Conservation (phyloP, 64 coral and sea anemone genomes). For the Hydrozoanthus tunicans region DNA sequence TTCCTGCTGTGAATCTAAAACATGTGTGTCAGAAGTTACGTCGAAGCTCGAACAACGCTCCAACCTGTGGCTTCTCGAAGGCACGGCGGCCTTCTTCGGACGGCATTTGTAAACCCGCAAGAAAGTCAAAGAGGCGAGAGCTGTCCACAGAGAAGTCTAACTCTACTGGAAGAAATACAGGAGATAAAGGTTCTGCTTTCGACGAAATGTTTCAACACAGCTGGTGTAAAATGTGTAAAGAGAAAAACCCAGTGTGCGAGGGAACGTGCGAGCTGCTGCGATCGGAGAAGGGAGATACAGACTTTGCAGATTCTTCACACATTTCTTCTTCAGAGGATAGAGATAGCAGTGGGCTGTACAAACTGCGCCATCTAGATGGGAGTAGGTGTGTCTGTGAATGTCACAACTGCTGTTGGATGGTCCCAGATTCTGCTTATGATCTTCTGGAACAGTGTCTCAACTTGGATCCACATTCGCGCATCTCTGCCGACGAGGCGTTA, state of each 20-base stretch:
- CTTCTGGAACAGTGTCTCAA: conserved; percentile 82
- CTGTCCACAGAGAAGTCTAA: background rate
- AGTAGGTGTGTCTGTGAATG: conserved; percentile 67
- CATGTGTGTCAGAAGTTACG: conserved; percentile 83
- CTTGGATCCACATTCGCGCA: conserved; percentile 85
- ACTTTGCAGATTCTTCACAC: background rate
- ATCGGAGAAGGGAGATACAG: background rate
- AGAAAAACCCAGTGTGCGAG: background rate
- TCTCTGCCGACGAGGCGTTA: conserved; percentile 84
- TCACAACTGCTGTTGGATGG: conserved; percentile 69
- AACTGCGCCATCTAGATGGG: conserved; percentile 76
- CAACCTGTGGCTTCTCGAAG: conserved; percentile 37
- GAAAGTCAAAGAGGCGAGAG: conserved; percentile 43
- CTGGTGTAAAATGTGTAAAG: conserved; percentile 21
- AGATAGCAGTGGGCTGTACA: background rate
- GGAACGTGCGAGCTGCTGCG: background rate
- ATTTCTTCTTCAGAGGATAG: background rate
- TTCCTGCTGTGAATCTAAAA: conserved; percentile 74
- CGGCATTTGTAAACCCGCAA: background rate
- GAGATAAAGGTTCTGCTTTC: background rate
- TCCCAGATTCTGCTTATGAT: conserved; percentile 81
- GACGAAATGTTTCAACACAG: background rate
- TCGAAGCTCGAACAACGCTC: conserved; percentile 31
- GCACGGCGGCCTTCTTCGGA: background rate
- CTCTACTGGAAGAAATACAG: background rate